phyloP scores from a whole-genome alignment of 2,797 vertebrate genomes.

The Chaenodraco wilsoni region DNA sequence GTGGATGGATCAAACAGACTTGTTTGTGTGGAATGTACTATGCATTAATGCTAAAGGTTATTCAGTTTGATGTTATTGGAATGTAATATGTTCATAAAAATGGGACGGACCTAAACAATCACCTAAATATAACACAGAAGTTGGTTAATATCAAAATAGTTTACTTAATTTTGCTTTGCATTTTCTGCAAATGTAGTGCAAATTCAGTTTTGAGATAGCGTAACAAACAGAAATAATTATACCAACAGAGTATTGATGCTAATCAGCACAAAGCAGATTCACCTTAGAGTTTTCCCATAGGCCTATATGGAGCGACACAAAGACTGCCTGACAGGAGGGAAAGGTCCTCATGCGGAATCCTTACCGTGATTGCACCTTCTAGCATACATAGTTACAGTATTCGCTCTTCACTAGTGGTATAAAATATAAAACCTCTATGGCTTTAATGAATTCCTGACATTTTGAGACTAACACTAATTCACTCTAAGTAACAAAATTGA shows the following conservation, averaged over 20 bases:
- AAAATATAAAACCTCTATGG: too few relatives aligned
- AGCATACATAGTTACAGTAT: too few relatives aligned
- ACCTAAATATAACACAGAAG: too few relatives aligned
- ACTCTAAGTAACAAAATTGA: too few relatives aligned
- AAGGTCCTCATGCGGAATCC: too few relatives aligned
- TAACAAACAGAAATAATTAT: neutral
- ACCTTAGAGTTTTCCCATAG: neutral
- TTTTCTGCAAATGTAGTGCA: neutral
- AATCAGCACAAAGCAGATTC: neutral
- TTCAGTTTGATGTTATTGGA: slow-evolving; percentile 11
- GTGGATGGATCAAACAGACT: slow-evolving; percentile 1
- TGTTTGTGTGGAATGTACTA: slow-evolving; percentile 13
- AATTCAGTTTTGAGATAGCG: neutral
- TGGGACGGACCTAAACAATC: neutral
- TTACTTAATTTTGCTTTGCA: neutral
- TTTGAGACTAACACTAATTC: too few relatives aligned
- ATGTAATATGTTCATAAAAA: neutral
- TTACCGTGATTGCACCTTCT: too few relatives aligned
- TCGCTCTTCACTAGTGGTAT: too few relatives aligned
- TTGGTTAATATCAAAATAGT: too few relatives aligned
- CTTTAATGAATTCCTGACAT: too few relatives aligned
- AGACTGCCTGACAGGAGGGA: too few relatives aligned
- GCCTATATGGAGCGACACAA: too few relatives aligned
- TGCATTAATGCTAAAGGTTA: slow-evolving; percentile 24
- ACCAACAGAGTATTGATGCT: neutral